phyloP scores from a whole-genome alignment of 1,140 invertebrate genomes.

The Diachasmimorpha longicaudata region DNA sequence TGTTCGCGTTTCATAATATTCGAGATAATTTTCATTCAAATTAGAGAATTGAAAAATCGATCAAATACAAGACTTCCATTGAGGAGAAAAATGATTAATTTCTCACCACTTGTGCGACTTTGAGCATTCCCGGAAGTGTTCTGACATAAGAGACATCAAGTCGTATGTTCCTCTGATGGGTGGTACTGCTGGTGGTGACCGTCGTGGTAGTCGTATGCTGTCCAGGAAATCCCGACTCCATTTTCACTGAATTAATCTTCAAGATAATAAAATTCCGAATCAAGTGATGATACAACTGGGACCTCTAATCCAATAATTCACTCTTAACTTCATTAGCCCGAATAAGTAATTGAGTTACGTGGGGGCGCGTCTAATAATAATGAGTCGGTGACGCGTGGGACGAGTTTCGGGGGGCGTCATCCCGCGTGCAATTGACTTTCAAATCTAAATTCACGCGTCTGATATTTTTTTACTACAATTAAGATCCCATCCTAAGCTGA shows the following conservation, averaged over 20 bases:
- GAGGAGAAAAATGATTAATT: not conserved
- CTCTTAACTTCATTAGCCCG: not conserved
- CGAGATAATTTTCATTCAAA: too few relatives aligned
- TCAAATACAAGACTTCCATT: too few relatives aligned
- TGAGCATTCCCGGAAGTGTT: constrained; percentile 78
- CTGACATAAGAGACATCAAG: constrained; percentile 76
- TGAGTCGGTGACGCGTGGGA: not conserved
- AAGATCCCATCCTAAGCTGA: too few relatives aligned
- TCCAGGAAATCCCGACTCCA: constrained; percentile 73
- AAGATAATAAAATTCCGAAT: too few relatives aligned
- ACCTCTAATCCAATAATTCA: too few relatives aligned
- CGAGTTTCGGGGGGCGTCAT: not conserved
- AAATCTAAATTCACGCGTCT: not conserved
- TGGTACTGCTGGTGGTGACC: constrained; percentile 72
- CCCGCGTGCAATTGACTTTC: not conserved
- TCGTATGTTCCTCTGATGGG: constrained; percentile 72
- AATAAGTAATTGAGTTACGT: not conserved
- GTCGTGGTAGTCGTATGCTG: constrained; percentile 72
- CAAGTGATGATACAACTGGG: too few relatives aligned
- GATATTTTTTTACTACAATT: too few relatives aligned
- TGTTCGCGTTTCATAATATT: too few relatives aligned
- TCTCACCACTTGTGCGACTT: constrained; percentile 80
- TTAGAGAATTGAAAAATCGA: too few relatives aligned
- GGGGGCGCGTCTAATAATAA: not conserved
- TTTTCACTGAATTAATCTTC: constrained; percentile 30